Conservation (phyloP, 2,888 invertebrate species). For the Agriopis marginaria region DNA sequence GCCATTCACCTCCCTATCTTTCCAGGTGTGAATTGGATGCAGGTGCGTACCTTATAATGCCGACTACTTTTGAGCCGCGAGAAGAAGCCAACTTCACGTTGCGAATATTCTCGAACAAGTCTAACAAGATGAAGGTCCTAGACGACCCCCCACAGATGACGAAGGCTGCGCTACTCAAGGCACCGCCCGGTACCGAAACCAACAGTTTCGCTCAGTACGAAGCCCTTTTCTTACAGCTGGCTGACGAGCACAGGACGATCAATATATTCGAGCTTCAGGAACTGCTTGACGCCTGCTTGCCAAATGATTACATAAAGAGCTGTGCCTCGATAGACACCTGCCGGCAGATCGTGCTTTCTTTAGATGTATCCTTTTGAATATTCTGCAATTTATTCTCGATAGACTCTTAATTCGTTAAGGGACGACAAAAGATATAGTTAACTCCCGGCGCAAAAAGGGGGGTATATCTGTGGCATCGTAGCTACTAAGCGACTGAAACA, state of each 20-base stretch:
- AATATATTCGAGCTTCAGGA: constrained; percentile 97
- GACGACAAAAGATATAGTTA: no score
- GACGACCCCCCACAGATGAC: constrained; percentile 89
- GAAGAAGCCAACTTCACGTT: constrained; percentile 96
- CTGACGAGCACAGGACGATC: constrained; percentile 95
- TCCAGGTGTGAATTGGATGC: constrained; percentile 92
- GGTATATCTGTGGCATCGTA: no score
- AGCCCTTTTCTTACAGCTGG: constrained; percentile 94
- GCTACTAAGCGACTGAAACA: no score
- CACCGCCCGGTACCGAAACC: constrained; percentile 89
- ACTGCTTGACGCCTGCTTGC: constrained; percentile 94
- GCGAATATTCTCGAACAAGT: constrained; percentile 92
- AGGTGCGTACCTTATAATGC: constrained; percentile 94
- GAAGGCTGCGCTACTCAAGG: constrained; percentile 92
- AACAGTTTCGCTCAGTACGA: constrained; percentile 95
- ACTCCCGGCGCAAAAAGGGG: no score
- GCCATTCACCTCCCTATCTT: constrained; percentile 26
- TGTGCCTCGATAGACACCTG: constrained; percentile 97
- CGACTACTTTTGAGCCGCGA: constrained; percentile 96
- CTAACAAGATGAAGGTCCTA: constrained; percentile 91
- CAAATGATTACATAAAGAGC: constrained; percentile 97
- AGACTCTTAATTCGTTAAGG: no score
- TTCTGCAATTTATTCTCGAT: not conserved
- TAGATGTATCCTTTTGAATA: constrained; percentile 91
- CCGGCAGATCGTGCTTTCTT: constrained; percentile 94